Conservation (phyloP, 2,888 invertebrate species). For the Macrophya alboannulata region DNA sequence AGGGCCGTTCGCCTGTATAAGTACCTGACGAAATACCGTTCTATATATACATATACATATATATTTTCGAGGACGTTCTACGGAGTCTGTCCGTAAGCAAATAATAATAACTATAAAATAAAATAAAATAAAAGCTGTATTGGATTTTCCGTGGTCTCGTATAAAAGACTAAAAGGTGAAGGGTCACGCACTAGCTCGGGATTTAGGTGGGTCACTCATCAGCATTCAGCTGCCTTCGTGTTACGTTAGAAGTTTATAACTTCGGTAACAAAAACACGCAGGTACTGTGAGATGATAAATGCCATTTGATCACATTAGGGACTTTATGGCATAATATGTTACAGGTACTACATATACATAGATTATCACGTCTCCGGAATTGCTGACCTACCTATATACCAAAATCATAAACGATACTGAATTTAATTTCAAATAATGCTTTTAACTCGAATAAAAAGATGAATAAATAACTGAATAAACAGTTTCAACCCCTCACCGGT, state of each 20-base stretch:
- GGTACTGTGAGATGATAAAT: slow-evolving; percentile 9
- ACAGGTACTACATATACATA: background rate
- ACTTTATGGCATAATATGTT: background rate
- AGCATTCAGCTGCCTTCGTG: slow-evolving; percentile 32
- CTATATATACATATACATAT: no score
- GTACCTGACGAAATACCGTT: slow-evolving; percentile 19
- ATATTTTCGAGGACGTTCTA: slow-evolving; percentile 10
- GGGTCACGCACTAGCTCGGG: slow-evolving; percentile 31
- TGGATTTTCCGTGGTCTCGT: no score
- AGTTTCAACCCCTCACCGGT: no score
- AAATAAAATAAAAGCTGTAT: background rate
- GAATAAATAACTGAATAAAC: background rate
- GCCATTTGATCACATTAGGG: slow-evolving; percentile 7
- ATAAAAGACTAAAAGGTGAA: slow-evolving; percentile 17
- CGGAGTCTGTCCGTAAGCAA: background rate
- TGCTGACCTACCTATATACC: background rate
- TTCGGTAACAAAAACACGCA: slow-evolving; percentile 14
- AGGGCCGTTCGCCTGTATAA: background rate
- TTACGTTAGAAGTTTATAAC: slow-evolving; percentile 18
- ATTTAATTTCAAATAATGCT: background rate
- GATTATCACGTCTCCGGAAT: background rate
- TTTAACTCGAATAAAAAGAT: background rate
- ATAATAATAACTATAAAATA: background rate
- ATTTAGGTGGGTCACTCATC: slow-evolving; percentile 24
- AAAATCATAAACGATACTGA: background rate